phyloP scores from a whole-genome alignment of 2,113 vertebrate genomes.

The Falco punctatus region DNA sequence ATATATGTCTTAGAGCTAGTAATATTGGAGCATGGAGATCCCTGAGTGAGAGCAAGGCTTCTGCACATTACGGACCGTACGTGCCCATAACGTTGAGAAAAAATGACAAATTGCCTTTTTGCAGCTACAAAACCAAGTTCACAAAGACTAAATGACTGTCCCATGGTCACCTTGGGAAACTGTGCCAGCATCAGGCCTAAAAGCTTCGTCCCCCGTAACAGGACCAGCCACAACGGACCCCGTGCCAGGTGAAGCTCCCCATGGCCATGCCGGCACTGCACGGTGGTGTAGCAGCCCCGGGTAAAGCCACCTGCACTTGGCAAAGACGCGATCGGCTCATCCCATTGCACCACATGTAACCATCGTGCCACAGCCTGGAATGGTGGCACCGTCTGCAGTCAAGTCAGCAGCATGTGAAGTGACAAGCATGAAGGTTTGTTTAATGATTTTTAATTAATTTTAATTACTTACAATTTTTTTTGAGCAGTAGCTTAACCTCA shows the following conservation, averaged over 20 bases:
- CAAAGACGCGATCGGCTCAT: background rate
- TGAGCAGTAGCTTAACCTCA: slow-evolving; percentile 45
- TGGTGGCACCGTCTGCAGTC: background rate
- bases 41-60: background rate
- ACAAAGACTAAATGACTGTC: background rate
- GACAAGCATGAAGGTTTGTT: slow-evolving; percentile 39
- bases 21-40: background rate
- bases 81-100: rapidly evolving
- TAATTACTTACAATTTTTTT: slow-evolving; percentile 56
- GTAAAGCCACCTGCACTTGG: background rate
- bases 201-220: background rate
- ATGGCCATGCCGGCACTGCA: rapidly evolving
- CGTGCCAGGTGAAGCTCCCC: rapidly evolving
- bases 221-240: background rate
- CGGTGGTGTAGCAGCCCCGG: rapidly evolving
- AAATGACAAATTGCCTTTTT: background rate
- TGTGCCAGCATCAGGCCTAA: background rate
- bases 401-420: slow-evolving; percentile 12
- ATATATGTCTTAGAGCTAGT: rapidly evolving
- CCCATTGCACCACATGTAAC: rapidly evolving
- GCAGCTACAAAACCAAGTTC: background rate
- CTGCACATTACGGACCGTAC: rapidly evolving
- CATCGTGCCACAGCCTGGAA: background rate
- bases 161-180: background rate
- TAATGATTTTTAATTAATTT: slow-evolving; percentile 77